Conservation (phyloP, 2,888 invertebrate species). For the Pterobdella sp. region DNA sequence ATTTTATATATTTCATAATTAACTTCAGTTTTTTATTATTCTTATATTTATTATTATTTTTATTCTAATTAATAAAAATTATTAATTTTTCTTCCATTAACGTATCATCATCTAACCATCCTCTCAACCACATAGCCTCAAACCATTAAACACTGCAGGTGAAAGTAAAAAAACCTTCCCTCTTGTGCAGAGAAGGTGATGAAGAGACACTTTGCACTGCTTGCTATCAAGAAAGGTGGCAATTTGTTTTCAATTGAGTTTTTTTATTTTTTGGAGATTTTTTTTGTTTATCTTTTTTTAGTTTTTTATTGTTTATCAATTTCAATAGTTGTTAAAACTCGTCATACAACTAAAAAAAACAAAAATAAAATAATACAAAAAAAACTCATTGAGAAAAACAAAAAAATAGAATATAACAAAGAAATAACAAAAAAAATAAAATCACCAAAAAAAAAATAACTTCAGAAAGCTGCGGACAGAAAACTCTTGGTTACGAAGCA, state of each 20-base stretch:
- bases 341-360: background rate
- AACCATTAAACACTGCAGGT: too few relatives aligned
- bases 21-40: too few relatives aligned
- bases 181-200: background rate
- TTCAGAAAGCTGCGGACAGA: background rate
- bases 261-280: background rate
- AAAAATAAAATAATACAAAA: background rate
- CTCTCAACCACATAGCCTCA: too few relatives aligned
- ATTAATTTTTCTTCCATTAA: too few relatives aligned
- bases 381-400: background rate
- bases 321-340: too few relatives aligned
- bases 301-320: too few relatives aligned
- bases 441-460: too few relatives aligned
- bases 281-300: background rate
- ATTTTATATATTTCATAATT: too few relatives aligned
- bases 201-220: background rate
- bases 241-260: background rate
- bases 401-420: background rate
- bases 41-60: too few relatives aligned
- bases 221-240: background rate
- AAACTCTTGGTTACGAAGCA: background rate
- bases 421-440: too few relatives aligned
- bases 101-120: too few relatives aligned
- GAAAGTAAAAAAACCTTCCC: background rate
- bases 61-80: too few relatives aligned